Evolutionary conservation across 1,140 invertebrate genomes (phyloP).

Genomic region (Hylaeus volcanicus): DNA sequence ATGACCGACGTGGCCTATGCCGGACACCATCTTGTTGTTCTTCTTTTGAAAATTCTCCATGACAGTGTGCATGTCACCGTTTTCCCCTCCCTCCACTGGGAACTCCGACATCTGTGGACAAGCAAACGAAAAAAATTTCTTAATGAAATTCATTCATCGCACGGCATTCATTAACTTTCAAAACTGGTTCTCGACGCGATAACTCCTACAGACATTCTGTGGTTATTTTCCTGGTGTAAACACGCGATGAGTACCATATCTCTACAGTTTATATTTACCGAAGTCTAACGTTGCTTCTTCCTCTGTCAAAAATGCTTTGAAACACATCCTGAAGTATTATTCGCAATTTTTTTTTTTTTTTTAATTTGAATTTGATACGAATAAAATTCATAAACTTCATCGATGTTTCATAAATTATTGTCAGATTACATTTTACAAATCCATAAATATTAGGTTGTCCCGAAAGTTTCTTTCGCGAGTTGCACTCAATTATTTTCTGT

Average conservation of each 20-base stretch:
- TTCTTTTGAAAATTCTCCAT: conserved; percentile 79
- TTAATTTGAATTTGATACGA: too few relatives aligned
- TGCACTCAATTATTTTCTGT: too few relatives aligned
- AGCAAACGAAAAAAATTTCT: neutral
- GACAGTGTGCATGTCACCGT: conserved; percentile 76
- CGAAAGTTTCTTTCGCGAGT: too few relatives aligned
- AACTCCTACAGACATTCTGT: conserved; percentile 2
- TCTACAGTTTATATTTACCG: too few relatives aligned
- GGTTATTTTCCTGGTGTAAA: conserved; percentile 13
- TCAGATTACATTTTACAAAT: too few relatives aligned
- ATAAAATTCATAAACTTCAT: too few relatives aligned
- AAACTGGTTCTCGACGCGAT: neutral
- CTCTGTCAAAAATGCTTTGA: too few relatives aligned
- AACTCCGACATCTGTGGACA: conserved; percentile 76
- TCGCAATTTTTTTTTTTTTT: too few relatives aligned
- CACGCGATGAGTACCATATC: neutral
- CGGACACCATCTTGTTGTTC: conserved; percentile 70
- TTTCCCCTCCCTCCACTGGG: conserved; percentile 73
- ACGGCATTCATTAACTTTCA: neutral
- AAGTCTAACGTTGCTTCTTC: too few relatives aligned
- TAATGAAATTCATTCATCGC: neutral
- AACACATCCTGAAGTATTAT: too few relatives aligned
- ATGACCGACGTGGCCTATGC: conserved; percentile 69
- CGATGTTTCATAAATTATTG: too few relatives aligned
- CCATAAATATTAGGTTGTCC: too few relatives aligned